Percentiles rank a stretch among this genome's conserved stretches.
phyloP scores from a whole-genome alignment of 2,797 vertebrate species.

The Strix occidentalis region DNA sequence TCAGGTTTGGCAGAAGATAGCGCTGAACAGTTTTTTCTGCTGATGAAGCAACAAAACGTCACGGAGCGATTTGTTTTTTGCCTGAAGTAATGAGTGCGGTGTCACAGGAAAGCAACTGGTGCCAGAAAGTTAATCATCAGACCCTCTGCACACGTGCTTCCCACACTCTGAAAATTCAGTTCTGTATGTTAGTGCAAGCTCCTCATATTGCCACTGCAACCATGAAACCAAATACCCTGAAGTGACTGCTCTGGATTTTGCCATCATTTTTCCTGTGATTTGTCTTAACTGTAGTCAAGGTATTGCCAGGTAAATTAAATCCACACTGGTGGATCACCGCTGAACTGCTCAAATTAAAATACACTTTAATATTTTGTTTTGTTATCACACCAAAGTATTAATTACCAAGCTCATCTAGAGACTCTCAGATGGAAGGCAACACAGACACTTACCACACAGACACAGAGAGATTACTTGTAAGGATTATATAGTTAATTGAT shows the following conservation, averaged over 20 bases:
- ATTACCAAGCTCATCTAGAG: neutral
- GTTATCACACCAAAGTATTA: neutral
- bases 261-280: neutral
- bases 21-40: neutral
- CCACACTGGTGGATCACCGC: fast-evolving
- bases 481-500: neutral
- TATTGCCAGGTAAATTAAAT: neutral
- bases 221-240: neutral
- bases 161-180: slow-evolving; percentile 5
- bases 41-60: slow-evolving; percentile 49
- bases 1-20: slow-evolving; percentile 32
- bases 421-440: neutral
- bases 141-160: slow-evolving; percentile 33
- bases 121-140: slow-evolving; percentile 49
- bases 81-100: slow-evolving; percentile 33
- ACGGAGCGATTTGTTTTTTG: slow-evolving; percentile 1
- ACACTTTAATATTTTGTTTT: neutral
- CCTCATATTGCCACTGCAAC: neutral
- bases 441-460: neutral
- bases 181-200: neutral
- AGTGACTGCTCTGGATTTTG: neutral
- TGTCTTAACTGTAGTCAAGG: neutral
- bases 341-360: neutral
- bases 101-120: neutral
- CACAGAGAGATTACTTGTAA: neutral